phyloP scores from a whole-genome alignment of 2,888 invertebrate species.

The Cataglyphis albicans region DNA sequence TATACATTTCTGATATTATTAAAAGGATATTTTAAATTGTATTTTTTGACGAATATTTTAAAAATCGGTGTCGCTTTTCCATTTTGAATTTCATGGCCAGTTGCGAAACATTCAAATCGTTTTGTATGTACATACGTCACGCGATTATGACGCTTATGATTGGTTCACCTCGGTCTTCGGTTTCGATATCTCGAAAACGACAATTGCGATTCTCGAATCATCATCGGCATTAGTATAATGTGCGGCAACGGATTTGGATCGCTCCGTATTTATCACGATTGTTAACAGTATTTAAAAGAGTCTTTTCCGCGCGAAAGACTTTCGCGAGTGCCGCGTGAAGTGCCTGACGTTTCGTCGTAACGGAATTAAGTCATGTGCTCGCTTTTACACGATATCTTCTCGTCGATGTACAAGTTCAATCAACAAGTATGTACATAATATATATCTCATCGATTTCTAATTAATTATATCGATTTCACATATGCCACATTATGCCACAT shows the following conservation, averaged over 20 bases:
- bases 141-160: neutral
- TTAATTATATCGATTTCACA: neutral
- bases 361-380: neutral
- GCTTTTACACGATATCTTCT: neutral
- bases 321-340: neutral
- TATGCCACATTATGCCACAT: neutral
- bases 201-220: slow-evolving; percentile 20
- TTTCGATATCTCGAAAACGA: neutral
- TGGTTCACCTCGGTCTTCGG: neutral
- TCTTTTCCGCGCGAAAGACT: neutral
- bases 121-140: neutral
- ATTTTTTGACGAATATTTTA: neutral
- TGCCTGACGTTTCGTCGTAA: neutral
- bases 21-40: neutral
- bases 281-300: neutral
- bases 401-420: neutral
- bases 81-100: neutral
- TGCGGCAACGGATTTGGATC: neutral
- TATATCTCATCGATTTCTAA: neutral
- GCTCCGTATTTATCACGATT: neutral
- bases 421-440: neutral
- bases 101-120: neutral
- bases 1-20: neutral
- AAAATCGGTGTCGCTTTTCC: neutral
- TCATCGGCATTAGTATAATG: neutral